Base-by-base conservation (phyloP, 2,113 vertebrate species). In the Rana temporaria region DNA sequence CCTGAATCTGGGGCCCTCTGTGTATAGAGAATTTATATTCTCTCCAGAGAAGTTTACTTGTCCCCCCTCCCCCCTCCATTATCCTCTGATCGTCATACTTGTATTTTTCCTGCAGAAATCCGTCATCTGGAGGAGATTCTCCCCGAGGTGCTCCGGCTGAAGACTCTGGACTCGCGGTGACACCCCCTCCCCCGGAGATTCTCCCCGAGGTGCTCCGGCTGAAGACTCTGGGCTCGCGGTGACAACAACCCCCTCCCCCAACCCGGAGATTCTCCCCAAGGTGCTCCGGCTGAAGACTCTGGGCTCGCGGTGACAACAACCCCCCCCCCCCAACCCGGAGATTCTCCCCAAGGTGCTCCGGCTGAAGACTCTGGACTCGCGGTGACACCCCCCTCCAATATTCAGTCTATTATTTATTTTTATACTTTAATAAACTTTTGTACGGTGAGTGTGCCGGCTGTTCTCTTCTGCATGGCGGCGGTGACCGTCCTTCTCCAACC, bases 241-340 rank as follows among this genome's bases (percentile, higher is more conserved):
- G 62, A 16, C 24, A n/a, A n/a, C n/a, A n/a, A n/a, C n/a, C n/a
- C n/a, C n/a, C n/a, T n/a, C n/a, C n/a, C n/a, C n/a, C n/a, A n/a
- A n/a, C n/a, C n/a, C n/a, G 42, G 93, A 96, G 73, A 91, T 98
- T 89, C 86, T 98, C 85, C 96, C 96, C 52, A 85, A 92, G 66
- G 90, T 97, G 82, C 89, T 32, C 79, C 88, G 88, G 53, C 73
- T 97, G 90, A 96, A 95, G 72, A 55, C 89, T 76, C 86, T 6
- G 0, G 86, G 5, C 12, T 64, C 22, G 30, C 20, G 24, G 12
- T 12, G 62, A 16, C 24, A n/a, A n/a, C n/a, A n/a, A n/a, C n/a
- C n/a, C n/a, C n/a, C n/a, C n/a, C n/a, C n/a, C n/a, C n/a, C n/a
- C n/a, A n/a, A n/a, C n/a, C n/a, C n/a, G 42, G 93, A 96, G 73